Conservation (phyloP, 1,140 invertebrate species). For the Brachionus angularis region DNA sequence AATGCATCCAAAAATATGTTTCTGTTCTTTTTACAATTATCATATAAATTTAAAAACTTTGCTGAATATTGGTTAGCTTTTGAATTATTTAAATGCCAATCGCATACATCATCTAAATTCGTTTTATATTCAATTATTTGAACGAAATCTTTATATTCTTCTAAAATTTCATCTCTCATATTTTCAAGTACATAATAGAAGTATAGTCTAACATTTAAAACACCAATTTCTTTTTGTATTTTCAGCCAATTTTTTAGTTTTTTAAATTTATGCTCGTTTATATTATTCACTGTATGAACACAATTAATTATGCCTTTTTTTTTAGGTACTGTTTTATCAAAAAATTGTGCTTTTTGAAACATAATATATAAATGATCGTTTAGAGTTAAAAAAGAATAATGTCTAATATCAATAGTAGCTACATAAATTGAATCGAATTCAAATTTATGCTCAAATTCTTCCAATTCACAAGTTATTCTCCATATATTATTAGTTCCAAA, state of each 20-base stretch:
- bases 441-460: background rate
- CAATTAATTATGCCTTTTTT: slow-evolving; percentile 9
- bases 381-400: background rate
- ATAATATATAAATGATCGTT: too few relatives aligned
- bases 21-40: background rate
- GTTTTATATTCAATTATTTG: slow-evolving; percentile 1
- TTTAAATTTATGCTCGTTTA: background rate
- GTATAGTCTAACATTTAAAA: slow-evolving; percentile 1
- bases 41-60: background rate
- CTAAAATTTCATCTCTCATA: background rate
- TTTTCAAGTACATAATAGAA: background rate
- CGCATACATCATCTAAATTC: background rate
- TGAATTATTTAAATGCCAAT: background rate
- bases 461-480: background rate
- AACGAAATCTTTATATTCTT: slow-evolving; percentile 3
- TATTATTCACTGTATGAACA: slow-evolving; percentile 4
- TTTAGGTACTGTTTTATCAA: background rate
- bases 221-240: background rate
- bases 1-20: background rate
- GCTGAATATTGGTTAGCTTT: background rate
- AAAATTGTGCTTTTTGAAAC: background rate
- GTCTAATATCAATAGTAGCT: background rate
- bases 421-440: background rate
- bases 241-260: background rate
- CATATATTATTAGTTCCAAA: too few relatives aligned